Evolutionary conservation across 2,888 invertebrate species (phyloP), one percentile per base, ranked within the genome.

Genomic region (Drosophila antonietae): DNA sequence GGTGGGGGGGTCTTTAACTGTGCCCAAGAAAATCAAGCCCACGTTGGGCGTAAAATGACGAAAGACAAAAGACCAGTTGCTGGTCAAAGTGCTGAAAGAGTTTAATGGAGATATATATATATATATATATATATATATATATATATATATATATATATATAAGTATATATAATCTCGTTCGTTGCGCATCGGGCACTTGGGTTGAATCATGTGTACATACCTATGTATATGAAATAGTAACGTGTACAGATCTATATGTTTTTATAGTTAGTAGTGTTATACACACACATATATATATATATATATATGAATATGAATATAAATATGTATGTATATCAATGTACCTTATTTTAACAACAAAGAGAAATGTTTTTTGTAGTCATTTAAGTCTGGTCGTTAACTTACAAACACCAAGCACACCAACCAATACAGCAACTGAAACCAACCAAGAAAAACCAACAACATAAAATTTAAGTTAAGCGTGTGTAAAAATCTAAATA

Each of bases 331-430:
- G 67, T 74, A 77, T 87, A 88, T 89, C 87, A 81, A 82, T 87
- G 86, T 87, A 87, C 86, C 86, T 87, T 87, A 87, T 87, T 87
- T 87, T 84, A 70, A 76, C 78, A 85, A 78, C 68, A 74, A 35
- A 37, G 52, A 53, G 37, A 37, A 72, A 82, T 79, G 86, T 84
- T 79, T 81, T 87, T 88, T 59, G 72, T 86, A 86, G 86, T 86
- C 89, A 88, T 15, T 72, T 87, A 87, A 89, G 86, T 87, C 86
- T 84, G 84, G 84, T 85, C 84, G 84, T 82, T 72, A 81, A 86
- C 64, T 78, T 77, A 80, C 61, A 69, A 83, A 82, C 83, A 83
- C 80, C 80, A 87, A 77, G 28, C 64, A 49, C 49, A 49, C 31
- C 47, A 47, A 47, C 82, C 82, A 75, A 87, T 63, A 80, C 64